Base-by-base conservation (phyloP, 2,797 vertebrate species). In the Scleropages formosus region DNA sequence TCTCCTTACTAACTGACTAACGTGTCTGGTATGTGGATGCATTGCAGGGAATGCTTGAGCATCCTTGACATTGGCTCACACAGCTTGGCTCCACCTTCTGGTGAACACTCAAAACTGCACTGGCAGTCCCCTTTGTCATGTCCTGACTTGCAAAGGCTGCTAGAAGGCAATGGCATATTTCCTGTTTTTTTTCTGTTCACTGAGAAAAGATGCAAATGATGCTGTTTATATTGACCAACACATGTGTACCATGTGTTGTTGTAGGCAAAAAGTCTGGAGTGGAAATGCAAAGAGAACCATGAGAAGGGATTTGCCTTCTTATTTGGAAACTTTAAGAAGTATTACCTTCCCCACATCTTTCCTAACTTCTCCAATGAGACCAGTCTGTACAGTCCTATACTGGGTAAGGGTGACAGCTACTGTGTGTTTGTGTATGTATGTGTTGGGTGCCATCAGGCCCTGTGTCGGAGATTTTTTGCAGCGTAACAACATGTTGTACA, bases 291-390 rank as follows among this genome's bases (percentile, higher is more conserved):
- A 87, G 98, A 98, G 86, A 98, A 98, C 85, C 96, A 99, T 77
- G 96, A 99, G 89, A 96, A 93, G 77, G 97, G 96, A 87, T 99
- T 99, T 88, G 96, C 94, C 77, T 99, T 99, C 90, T 93, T 99
- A 80, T 99, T 99, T 83, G 94, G 92, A 83, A 95, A 97, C 91
- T 99, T 98, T 91, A 96, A 96, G 91, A 99, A 97, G 89, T 97
- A 95, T 88, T 99, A 98, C 85, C 94, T 99, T 88, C 95, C 96
- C 89, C 96, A 97, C 87, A 98, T 99, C 91, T 99, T 99, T 77
- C 96, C 98, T 81, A 96, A 96, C 87, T 97, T 99, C 78, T 95
- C 95, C 86, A 96, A 93, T 88, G 97, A 99, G 85, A 96, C 93
- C 82, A 99, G 94, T 89, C 93, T 99, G 78, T 98, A 97, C 90